phyloP scores from a whole-genome alignment of 1,140 invertebrate genomes.

The Capitella teleta region DNA sequence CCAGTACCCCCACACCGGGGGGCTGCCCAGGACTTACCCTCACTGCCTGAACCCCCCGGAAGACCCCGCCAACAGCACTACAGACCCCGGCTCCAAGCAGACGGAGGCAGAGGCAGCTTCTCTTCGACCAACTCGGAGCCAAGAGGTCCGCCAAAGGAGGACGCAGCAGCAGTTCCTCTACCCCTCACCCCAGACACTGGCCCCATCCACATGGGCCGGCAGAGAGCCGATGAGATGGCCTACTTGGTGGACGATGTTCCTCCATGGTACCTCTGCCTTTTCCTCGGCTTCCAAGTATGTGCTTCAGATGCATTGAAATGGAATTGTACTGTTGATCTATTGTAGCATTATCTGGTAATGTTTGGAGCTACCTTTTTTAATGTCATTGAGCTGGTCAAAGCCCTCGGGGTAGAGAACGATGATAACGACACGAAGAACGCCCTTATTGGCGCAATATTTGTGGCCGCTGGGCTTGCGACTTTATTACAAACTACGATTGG shows the following conservation, averaged over 20 bases:
- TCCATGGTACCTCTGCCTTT: slow-evolving; percentile 68
- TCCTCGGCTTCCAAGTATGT: slow-evolving; percentile 67
- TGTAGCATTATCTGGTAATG: slow-evolving; percentile 10
- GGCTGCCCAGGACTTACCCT: too few species aligned
- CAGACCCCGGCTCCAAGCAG: too few species aligned
- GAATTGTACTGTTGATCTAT: too few species aligned
- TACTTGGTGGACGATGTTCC: slow-evolving; percentile 73
- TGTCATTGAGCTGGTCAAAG: slow-evolving; percentile 69
- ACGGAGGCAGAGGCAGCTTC: too few species aligned
- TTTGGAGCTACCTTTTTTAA: slow-evolving; percentile 73
- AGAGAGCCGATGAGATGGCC: slow-evolving; percentile 28
- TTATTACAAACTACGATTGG: slow-evolving; percentile 70
- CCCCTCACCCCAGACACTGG: too few species aligned
- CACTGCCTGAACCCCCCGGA: too few species aligned
- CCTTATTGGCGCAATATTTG: slow-evolving; percentile 78
- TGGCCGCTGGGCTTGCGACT: slow-evolving; percentile 73
- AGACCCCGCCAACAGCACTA: too few species aligned
- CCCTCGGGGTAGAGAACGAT: slow-evolving; percentile 57
- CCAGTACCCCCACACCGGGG: too few species aligned
- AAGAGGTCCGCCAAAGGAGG: too few species aligned
- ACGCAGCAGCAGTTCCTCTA: too few species aligned
- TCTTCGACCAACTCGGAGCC: too few species aligned
- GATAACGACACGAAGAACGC: slow-evolving; percentile 66
- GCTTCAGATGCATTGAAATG: neutral
- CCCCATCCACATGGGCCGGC: too few species aligned